A percentile compares a stretch with the other conserved stretches of the same genome.
phyloP scores from a whole-genome alignment of 2,888 invertebrate species.

The Drosophila longiperda region DNA sequence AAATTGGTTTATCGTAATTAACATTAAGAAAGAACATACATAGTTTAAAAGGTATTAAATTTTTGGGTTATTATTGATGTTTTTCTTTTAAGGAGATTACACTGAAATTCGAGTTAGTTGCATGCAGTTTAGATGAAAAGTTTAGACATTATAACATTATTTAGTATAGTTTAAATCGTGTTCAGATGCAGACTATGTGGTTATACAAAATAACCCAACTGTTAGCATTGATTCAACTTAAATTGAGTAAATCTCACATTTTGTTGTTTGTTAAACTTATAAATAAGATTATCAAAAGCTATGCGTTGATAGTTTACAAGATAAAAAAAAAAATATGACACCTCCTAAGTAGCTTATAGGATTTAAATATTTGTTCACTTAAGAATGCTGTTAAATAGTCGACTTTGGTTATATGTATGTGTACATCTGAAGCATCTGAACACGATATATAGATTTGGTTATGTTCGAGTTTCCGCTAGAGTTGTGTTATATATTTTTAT shows the following conservation, averaged over 20 bases:
- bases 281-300: constrained; percentile 22
- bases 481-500: constrained; percentile 41
- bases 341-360: constrained; percentile 24
- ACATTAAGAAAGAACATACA: constrained; percentile 42
- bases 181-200: constrained; percentile 26
- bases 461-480: constrained; percentile 51
- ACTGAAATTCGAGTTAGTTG: constrained; percentile 77
- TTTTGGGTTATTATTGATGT: constrained; percentile 2
- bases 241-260: constrained; percentile 5
- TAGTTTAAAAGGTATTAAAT: constrained; percentile 36
- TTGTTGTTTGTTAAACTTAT: constrained; percentile 15
- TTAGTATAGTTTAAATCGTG: constrained; percentile 36
- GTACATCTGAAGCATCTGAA: constrained; percentile 32
- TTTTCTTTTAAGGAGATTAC: constrained; percentile 55
- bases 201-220: constrained; percentile 9
- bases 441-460: constrained; percentile 42
- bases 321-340: constrained; percentile 40
- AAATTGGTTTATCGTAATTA: constrained; percentile 67
- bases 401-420: constrained; percentile 27
- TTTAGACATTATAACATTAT: constrained; percentile 26
- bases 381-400: constrained; percentile 28
- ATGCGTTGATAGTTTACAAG: constrained; percentile 18
- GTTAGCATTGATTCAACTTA: neutral
- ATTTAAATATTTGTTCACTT: constrained; percentile 18
- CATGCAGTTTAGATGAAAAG: constrained; percentile 68